Percentiles rank a stretch among this genome's conserved stretches.
Conservation (phyloP, 2,113 vertebrate genomes). For the Opisthocomus hoazin region DNA sequence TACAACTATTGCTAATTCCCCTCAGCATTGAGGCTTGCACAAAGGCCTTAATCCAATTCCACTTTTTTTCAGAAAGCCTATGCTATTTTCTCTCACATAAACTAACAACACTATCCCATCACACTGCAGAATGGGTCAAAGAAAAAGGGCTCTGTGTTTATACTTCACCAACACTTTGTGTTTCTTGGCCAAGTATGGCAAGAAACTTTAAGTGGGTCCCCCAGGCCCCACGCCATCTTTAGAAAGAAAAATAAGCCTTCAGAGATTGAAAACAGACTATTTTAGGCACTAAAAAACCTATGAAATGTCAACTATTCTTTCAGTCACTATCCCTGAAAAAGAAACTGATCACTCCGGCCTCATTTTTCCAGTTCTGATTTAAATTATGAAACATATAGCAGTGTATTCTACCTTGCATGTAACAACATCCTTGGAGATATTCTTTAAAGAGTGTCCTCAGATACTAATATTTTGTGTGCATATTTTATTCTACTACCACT, state of each 20-base stretch:
- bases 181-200: slow-evolving; percentile 89
- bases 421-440: background rate
- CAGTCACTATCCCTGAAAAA: slow-evolving; percentile 58
- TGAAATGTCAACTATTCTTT: slow-evolving; percentile 75
- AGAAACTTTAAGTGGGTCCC: slow-evolving; percentile 92
- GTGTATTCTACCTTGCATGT: background rate
- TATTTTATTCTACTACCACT: background rate
- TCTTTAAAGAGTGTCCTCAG: background rate
- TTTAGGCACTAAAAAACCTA: slow-evolving; percentile 66
- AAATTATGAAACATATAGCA: slow-evolving; percentile 1
- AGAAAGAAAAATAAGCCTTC: slow-evolving; percentile 82
- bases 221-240: slow-evolving; percentile 84
- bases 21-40: slow-evolving; percentile 93
- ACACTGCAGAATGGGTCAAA: slow-evolving; percentile 90
- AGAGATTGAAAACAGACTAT: slow-evolving; percentile 68
- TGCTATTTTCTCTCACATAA: slow-evolving; percentile 99
- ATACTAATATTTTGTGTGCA: background rate
- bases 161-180: slow-evolving; percentile 94
- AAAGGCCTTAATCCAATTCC: slow-evolving; percentile 99
- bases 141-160: slow-evolving; percentile 94
- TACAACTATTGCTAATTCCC: slow-evolving; percentile 99
- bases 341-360: slow-evolving; percentile 27
- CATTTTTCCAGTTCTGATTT: slow-evolving; percentile 42
- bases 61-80: slow-evolving; percentile 92
- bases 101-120: slow-evolving; percentile 99